Conservation (phyloP, 1,140 invertebrate species). For the Apis dorsata region DNA sequence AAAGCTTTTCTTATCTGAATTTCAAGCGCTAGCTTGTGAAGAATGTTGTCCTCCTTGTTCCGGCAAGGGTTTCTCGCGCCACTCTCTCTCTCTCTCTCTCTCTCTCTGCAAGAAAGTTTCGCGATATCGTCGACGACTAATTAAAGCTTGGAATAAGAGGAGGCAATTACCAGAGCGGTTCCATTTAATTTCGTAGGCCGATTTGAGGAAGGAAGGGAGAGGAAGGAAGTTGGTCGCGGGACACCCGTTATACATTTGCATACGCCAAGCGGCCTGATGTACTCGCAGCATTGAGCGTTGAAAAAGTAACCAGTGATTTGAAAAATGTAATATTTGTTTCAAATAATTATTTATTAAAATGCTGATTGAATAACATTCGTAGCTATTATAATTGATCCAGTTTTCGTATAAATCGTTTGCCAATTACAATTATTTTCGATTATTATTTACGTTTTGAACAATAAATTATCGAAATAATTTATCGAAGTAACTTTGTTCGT, state of each 20-base stretch:
- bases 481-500: too few relatives aligned
- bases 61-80: conserved; percentile 2
- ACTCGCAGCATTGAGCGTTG: too few relatives aligned
- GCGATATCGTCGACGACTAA: conserved; percentile 66
- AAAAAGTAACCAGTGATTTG: too few relatives aligned
- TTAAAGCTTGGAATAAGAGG: conserved; percentile 66
- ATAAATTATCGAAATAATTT: too few relatives aligned
- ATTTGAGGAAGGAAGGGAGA: conserved; percentile 33
- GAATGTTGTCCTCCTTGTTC: conserved; percentile 51
- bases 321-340: too few relatives aligned
- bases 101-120: conserved; percentile 61
- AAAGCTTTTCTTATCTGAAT: conserved; percentile 46
- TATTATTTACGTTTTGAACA: too few relatives aligned
- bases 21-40: conserved; percentile 50
- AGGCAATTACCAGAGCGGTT: conserved; percentile 57
- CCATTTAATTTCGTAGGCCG: conserved; percentile 62
- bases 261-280: conserved; percentile 3
- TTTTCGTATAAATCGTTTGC: too few relatives aligned
- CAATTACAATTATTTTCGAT: too few relatives aligned
- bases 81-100: conserved; percentile 34
- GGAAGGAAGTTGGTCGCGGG: conserved; percentile 52
- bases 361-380: too few relatives aligned
- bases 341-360: too few relatives aligned
- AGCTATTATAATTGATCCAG: too few relatives aligned
- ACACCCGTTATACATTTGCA: conserved; percentile 57